Base-by-base conservation (phyloP, 2,113 vertebrate species). In the Nothobranchius furzeri region DNA sequence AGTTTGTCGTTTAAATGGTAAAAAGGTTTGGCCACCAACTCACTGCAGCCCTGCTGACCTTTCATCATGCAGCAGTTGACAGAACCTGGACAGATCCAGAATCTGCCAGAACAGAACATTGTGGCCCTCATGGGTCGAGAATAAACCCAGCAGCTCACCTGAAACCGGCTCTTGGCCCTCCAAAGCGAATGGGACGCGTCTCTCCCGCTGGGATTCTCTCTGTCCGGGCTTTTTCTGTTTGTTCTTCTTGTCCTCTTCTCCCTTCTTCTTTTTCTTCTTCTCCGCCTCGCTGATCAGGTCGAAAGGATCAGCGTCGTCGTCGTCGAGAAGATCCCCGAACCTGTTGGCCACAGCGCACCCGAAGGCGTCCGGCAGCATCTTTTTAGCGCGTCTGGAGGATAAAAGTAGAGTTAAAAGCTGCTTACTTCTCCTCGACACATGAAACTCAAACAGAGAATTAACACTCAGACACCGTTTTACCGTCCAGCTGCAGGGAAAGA, bases 261-360 rank as follows among this genome's bases (percentile, higher is more conserved):
- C 87, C 83, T 94, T 92, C 75, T 76, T 89, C 57, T 68, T 75
- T 12, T 78, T 72, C 50, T 65, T 79, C 14, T 76, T 84, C 53
- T 86, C 92, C 15, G 89, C 93, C 73, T 93, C 85, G 24, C 78
- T 89, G 15, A 98, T 88, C 60, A 94, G 37, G 79, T 98, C 96
- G 68, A 96, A 95, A 20, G 96, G 96, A 81, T 98, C 95, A 0
- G 93, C 92, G 4, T 95, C 95, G 55, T 96, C 94, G 55, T 96
- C 94, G 69, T 96, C 96, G 76, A 95, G 90, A 35, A 98, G 95
- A 58, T 93, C 87, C 61, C 89, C 92, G 87, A 96, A 98, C 81
- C 96, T 93, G 88, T 96, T 98, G 53, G 93, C 89, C 43, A 97
- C 91, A 0, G 78, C 80, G 79, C 96, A 98, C 2, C 95, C 93